Evolutionary conservation across 2,113 vertebrate species (phyloP), one percentile per base, ranked within the genome.

Genomic region (Vireo altiloquus): DNA sequence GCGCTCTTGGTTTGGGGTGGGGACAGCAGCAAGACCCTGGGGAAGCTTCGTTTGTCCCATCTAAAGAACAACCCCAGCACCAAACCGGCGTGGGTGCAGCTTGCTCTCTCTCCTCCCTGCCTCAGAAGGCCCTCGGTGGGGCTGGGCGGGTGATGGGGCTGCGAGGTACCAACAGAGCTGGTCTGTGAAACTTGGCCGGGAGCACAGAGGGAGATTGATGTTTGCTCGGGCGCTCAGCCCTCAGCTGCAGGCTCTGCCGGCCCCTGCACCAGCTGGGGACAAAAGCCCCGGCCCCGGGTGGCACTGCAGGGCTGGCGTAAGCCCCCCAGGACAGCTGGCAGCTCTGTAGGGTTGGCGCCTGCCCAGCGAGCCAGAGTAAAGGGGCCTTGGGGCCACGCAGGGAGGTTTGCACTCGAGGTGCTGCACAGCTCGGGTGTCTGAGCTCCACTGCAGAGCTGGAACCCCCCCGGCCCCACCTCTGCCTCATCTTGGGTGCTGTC

Each of bases 141-240:
- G 65, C 85, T 0, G 20, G 40, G 46, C 15, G 0, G 92, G 93
- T 2, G 95, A 96, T 7, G 40, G 94, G 87, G 90, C 95, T 82
- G 92, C 23, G 37, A 80, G 95, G 95, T 87, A 96, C 95, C 90
- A 90, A 96, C 90, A 94, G 90, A 94, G 90, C 63, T 0, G 19
- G 7, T 76, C 92, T 96, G 82, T 95, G 85, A 60, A 28, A 79
- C 92, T 95, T 96, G 96, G 95, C 96, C 0, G 7, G 40, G 88
- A 95, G 85, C 82, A 96, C 96, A 96, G 96, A 96, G 75, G 78
- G 66, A 95, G 95, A 96, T 95, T 96, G 95, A 96, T 96, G 85
- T 68, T 93, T 79, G 81, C 93, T 87, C 19, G 92, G 69, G 77
- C 13, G 2, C 60, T 80, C 6, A 25, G 89, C 87, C 61, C 82